Evolutionary conservation across 2,113 vertebrate genomes (phyloP).

Genomic region (Amphiprion percula): DNA sequence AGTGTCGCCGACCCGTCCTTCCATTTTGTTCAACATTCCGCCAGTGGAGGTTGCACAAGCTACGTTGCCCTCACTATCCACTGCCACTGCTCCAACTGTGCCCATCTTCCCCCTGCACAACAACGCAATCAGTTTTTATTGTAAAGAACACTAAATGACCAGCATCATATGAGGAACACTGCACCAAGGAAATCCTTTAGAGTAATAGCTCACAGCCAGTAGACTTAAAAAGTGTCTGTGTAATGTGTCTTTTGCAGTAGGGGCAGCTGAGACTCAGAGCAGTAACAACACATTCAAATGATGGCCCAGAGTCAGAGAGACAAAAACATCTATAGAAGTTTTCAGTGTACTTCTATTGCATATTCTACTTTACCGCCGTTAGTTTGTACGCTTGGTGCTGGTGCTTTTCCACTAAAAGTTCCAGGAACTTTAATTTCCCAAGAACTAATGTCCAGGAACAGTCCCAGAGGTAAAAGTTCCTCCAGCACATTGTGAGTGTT

Average conservation of each 20-base stretch:
- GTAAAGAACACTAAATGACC: not conserved
- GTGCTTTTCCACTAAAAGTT: not conserved
- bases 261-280: no score
- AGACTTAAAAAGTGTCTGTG: no score
- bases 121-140: slow-evolving; percentile 45
- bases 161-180: no score
- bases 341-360: no score
- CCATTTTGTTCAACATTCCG: slow-evolving; percentile 89
- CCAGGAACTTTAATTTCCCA: not conserved
- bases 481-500: not conserved
- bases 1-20: slow-evolving; percentile 90
- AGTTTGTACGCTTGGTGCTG: no score
- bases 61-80: slow-evolving; percentile 86
- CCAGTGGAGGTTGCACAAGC: slow-evolving; percentile 88
- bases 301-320: no score
- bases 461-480: not conserved
- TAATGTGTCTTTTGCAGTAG: no score
- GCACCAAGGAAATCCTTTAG: no score
- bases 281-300: no score
- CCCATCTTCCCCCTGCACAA: slow-evolving; percentile 87
- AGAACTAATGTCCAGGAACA: not conserved
- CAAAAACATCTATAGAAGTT: no score
- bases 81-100: slow-evolving; percentile 88
- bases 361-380: no score
- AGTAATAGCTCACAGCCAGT: no score